Conservation (phyloP, 2,888 invertebrate genomes). For the Chouioia cunea region DNA sequence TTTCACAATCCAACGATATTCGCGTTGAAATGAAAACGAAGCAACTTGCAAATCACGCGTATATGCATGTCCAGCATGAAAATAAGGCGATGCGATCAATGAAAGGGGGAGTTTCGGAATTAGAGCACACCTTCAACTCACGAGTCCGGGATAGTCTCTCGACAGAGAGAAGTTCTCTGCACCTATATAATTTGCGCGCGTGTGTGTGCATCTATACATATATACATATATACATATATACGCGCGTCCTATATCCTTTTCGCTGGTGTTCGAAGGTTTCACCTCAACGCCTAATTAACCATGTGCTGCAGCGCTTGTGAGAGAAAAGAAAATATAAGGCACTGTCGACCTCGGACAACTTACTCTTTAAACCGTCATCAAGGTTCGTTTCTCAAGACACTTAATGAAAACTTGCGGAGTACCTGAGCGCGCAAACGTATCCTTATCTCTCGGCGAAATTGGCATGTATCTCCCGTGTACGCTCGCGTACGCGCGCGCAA, state of each 20-base stretch:
- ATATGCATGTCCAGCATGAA: no score
- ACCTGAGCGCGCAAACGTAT: no score
- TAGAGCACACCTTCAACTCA: constrained; percentile 57
- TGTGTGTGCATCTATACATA: no score
- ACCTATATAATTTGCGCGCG: constrained; percentile 63
- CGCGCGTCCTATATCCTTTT: constrained; percentile 15
- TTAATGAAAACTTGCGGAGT: no score
- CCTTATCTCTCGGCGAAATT: no score
- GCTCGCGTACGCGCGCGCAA: background rate
- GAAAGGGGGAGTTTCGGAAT: constrained; percentile 44
- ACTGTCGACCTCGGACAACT: constrained; percentile 31
- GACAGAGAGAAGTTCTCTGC: constrained; percentile 52
- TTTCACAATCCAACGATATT: no score
- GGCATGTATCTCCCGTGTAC: no score
- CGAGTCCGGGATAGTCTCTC: constrained; percentile 31
- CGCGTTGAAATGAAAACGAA: no score
- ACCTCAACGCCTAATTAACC: constrained; percentile 57
- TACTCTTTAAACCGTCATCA: constrained; percentile 16
- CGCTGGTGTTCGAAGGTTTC: constrained; percentile 41
- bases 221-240: constrained; percentile 42
- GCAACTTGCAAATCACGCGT: no score
- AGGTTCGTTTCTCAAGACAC: no score
- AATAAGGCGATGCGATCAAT: no score
- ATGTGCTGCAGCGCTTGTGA: background rate
- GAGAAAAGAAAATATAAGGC: background rate